phyloP scores from a whole-genome alignment of 1,140 invertebrate species.

The Drosophila santomea region DNA sequence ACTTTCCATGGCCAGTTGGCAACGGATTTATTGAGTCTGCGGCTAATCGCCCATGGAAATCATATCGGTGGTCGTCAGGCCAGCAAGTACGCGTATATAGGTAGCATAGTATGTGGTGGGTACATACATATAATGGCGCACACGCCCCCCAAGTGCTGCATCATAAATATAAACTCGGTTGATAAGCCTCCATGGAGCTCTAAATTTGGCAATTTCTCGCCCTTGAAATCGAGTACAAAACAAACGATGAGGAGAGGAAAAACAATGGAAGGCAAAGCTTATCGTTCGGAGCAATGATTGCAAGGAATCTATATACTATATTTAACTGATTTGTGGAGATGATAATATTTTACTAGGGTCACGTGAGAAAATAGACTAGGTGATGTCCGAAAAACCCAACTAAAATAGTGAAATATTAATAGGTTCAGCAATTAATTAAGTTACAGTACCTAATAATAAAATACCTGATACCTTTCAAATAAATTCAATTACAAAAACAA shows the following conservation, averaged over 20 bases:
- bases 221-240: constrained; percentile 58
- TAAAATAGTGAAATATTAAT: neutral
- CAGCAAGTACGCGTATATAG: constrained; percentile 9
- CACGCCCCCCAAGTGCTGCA: constrained; percentile 51
- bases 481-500: neutral
- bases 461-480: no score
- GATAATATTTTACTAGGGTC: constrained; percentile 29
- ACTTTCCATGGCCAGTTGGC: constrained; percentile 35
- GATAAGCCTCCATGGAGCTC: constrained; percentile 52
- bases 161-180: constrained; percentile 52
- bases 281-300: constrained; percentile 41
- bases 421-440: no score
- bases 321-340: constrained; percentile 28
- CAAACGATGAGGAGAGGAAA: constrained; percentile 15
- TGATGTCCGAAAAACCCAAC: constrained; percentile 2
- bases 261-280: constrained; percentile 28
- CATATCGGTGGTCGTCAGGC: constrained; percentile 40
- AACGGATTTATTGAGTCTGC: constrained; percentile 32
- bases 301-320: constrained; percentile 26
- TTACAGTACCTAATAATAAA: no score
- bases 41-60: constrained; percentile 36
- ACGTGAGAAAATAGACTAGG: constrained; percentile 30
- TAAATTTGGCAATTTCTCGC: constrained; percentile 67
- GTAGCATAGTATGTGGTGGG: no score
- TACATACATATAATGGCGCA: constrained; percentile 13